phyloP scores from a whole-genome alignment of 2,888 invertebrate species.

The Aporophyla lueneburgensis region DNA sequence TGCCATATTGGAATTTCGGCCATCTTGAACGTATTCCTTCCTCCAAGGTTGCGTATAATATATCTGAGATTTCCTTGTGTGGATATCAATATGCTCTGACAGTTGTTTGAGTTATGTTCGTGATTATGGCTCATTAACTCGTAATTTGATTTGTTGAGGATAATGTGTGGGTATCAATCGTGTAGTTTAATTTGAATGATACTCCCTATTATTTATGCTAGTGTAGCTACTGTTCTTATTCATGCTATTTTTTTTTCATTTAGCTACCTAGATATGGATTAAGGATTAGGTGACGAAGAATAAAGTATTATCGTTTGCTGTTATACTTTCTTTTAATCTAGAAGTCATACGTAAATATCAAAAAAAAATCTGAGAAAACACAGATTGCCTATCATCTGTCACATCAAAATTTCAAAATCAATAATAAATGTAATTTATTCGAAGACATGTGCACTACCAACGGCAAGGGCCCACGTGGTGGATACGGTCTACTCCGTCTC shows the following conservation, averaged over 20 bases:
- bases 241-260: not conserved
- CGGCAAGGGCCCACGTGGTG: too few relatives aligned
- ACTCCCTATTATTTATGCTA: not conserved
- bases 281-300: not conserved
- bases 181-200: not conserved
- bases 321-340: not conserved
- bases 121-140: conserved; percentile 22
- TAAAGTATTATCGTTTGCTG: not conserved
- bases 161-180: conserved; percentile 17
- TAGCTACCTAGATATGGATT: not conserved
- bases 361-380: not conserved
- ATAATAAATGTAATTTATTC: not conserved
- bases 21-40: conserved; percentile 47
- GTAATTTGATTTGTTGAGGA: conserved; percentile 31
- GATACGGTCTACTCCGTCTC: too few relatives aligned
- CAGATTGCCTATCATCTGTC: not conserved
- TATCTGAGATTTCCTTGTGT: conserved; percentile 31
- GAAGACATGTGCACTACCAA: too few relatives aligned
- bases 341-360: not conserved
- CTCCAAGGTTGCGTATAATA: conserved; percentile 54
- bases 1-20: conserved; percentile 68
- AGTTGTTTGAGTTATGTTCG: conserved; percentile 41
- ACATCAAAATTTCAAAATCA: not conserved
- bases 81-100: conserved; percentile 51
- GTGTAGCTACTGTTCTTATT: not conserved